Conservation (phyloP, 2,113 vertebrate genomes). For the Erpornis zantholeuca region DNA sequence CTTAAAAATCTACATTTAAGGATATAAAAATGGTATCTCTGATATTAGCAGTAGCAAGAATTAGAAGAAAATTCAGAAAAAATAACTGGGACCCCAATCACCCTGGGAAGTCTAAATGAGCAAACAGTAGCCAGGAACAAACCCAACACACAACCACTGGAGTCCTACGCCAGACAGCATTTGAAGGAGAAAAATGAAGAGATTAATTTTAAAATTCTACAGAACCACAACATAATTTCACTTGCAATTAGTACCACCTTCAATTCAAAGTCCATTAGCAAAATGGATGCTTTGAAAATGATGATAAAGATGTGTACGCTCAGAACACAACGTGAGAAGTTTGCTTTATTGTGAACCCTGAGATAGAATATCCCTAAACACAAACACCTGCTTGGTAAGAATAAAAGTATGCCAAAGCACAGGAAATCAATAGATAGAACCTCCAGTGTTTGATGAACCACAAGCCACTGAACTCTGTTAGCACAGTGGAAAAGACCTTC, state of each 20-base stretch:
- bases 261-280: background rate
- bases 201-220: background rate
- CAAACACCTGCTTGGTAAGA: background rate
- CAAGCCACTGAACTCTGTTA: background rate
- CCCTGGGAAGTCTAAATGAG: background rate
- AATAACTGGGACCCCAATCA: accelerated
- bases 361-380: background rate
- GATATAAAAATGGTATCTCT: background rate
- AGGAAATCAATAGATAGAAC: background rate
- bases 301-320: background rate
- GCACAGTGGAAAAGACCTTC: background rate
- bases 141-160: background rate
- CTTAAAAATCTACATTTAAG: background rate
- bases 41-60: background rate
- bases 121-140: background rate
- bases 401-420: background rate
- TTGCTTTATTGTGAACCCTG: background rate
- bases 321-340: background rate
- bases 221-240: background rate
- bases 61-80: background rate
- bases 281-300: background rate
- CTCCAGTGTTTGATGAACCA: background rate
- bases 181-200: background rate
- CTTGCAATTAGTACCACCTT: background rate
- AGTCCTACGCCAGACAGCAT: background rate